These are phyloP conservation scores for Drepana arcuata DNA, from an alignment of 1,140 invertebrate genomes.

Conservation along the genomic window DNA sequence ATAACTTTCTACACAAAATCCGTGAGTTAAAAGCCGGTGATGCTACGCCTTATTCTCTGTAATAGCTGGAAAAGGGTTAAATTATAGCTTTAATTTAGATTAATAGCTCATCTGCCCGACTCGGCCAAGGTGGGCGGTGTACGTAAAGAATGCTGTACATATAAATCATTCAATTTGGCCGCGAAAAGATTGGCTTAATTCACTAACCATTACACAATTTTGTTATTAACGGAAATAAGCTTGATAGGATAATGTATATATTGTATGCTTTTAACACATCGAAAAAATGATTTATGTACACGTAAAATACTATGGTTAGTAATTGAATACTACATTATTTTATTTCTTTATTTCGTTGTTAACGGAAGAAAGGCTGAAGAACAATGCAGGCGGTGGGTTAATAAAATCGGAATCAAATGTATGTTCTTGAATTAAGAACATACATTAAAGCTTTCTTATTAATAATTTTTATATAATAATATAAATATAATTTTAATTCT, in stretches of 20 bases:
- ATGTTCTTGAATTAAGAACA: too few species aligned
- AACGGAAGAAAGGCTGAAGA: too few species aligned
- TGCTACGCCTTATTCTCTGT: slow-evolving; percentile 4
- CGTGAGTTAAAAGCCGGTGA: slow-evolving; percentile 1
- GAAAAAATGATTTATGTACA: not conserved
- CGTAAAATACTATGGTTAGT: too few species aligned
- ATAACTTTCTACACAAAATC: not conserved
- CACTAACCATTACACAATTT: too few species aligned
- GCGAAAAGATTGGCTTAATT: slow-evolving; percentile 15
- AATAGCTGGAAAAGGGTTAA: slow-evolving; percentile 33
- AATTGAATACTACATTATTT: too few species aligned
- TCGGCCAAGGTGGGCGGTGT: slow-evolving; percentile 21
- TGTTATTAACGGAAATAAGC: slow-evolving; percentile 21
- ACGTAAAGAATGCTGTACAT: too few species aligned
- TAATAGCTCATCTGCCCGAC: slow-evolving; percentile 36
- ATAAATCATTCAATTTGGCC: slow-evolving; percentile 27
- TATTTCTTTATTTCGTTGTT: too few species aligned
- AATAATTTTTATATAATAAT: too few species aligned
- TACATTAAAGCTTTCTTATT: too few species aligned
- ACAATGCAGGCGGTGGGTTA: too few species aligned
- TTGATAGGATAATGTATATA: slow-evolving; percentile 9
- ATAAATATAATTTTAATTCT: too few species aligned
- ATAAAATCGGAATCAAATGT: too few species aligned
- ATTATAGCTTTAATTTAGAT: slow-evolving; percentile 49
- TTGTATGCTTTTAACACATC: not conserved